Percentiles rank a stretch among this genome's conserved stretches.
Evolutionary conservation across 35 echinoderm and acorn worm genomes (phyloP).

Genomic region (Ophioderma brevispina): DNA sequence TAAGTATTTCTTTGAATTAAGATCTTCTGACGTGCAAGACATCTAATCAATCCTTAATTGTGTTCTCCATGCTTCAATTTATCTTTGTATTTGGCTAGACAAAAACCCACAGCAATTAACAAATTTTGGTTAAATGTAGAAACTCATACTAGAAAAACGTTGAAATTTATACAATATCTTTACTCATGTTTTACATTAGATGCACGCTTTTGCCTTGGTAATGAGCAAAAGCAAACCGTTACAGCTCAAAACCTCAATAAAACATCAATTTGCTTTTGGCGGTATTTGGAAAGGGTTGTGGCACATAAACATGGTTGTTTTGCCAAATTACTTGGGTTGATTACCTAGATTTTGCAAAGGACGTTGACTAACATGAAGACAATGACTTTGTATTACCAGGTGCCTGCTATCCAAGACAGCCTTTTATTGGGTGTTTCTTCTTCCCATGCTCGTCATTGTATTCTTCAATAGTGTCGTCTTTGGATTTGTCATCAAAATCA

Average conservation of each 20-base stretch:
- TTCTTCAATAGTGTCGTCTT: conserved; percentile 93
- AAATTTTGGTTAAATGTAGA: too few relatives aligned
- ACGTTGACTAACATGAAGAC: background rate
- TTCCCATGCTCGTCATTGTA: conserved; percentile 89
- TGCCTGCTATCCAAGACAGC: conserved; percentile 65
- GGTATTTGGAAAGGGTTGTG: background rate
- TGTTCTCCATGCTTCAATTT: too few relatives aligned
- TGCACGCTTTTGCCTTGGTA: too few relatives aligned
- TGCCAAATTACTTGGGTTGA: background rate
- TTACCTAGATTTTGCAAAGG: background rate
- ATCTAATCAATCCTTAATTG: too few relatives aligned
- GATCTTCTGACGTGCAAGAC: background rate
- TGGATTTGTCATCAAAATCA: conserved; percentile 83
- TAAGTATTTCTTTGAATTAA: conserved; percentile 1
- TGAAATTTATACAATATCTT: too few relatives aligned
- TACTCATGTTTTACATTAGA: too few relatives aligned
- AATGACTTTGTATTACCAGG: conserved; percentile 7
- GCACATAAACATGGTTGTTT: background rate
- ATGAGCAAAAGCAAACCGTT: too few relatives aligned
- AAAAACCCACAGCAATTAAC: too few relatives aligned
- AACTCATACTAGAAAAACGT: too few relatives aligned
- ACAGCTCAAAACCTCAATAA: too few relatives aligned
- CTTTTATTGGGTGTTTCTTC: conserved; percentile 77
- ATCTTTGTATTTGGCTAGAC: too few relatives aligned
- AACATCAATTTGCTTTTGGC: too few relatives aligned